Evolutionary conservation across 2,113 vertebrate species (phyloP).

Genomic region (Myrmecobius fasciatus): DNA sequence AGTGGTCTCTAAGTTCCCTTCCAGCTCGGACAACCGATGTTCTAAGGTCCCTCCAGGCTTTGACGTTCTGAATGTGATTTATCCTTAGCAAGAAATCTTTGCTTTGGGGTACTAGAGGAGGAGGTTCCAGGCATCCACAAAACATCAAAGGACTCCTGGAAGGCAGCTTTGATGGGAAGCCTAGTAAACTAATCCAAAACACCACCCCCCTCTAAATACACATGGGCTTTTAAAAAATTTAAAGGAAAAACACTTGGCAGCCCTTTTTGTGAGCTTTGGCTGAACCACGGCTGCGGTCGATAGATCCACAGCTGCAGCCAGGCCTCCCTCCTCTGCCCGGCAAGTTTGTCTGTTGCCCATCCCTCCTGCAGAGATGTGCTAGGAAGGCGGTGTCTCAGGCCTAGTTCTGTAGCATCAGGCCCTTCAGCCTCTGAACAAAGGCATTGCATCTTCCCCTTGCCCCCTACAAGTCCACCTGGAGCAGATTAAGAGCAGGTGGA

Average conservation of each 20-base stretch:
- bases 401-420: not conserved
- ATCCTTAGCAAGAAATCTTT: slow-evolving; percentile 55
- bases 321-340: slow-evolving; percentile 66
- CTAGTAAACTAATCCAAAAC: slow-evolving; percentile 74
- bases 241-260: slow-evolving; percentile 73
- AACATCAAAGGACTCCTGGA: slow-evolving; percentile 75
- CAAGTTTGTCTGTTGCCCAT: slow-evolving; percentile 5
- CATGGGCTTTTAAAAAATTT: slow-evolving; percentile 57
- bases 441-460: not conserved
- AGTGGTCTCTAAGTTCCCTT: not conserved
- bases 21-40: not conserved
- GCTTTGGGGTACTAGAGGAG: slow-evolving; percentile 33
- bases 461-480: not conserved
- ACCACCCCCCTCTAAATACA: slow-evolving; percentile 65
- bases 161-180: slow-evolving; percentile 64
- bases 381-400: not conserved
- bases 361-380: not conserved
- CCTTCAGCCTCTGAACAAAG: not conserved
- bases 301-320: slow-evolving; percentile 38
- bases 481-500: not conserved
- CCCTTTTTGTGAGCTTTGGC: slow-evolving; percentile 64
- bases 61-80: slow-evolving; percentile 4
- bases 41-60: slow-evolving; percentile 44
- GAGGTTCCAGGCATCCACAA: slow-evolving; percentile 40
- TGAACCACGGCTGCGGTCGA: slow-evolving; percentile 47